A percentile compares a stretch with the other conserved stretches of the same genome.
Evolutionary conservation across 1,140 invertebrate species (phyloP).

Genomic region (Cardiocondyla obscurior): DNA sequence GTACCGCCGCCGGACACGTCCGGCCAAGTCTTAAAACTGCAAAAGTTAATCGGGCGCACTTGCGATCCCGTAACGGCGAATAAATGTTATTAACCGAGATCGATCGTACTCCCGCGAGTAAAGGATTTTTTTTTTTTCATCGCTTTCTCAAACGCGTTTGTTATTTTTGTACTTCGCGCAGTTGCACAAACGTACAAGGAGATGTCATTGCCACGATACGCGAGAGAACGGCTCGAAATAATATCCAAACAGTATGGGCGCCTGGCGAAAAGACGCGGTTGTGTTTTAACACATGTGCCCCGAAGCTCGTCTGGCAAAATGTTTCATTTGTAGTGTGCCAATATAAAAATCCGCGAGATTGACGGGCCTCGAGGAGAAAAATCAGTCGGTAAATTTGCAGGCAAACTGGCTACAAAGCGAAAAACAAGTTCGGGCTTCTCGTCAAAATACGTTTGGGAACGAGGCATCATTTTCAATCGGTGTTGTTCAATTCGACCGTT

Average conservation of each 20-base stretch:
- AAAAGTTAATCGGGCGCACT: conserved; percentile 15
- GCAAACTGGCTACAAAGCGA: conserved; percentile 38
- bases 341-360: conserved; percentile 63
- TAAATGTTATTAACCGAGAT: conserved; percentile 17
- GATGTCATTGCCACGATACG: not conserved
- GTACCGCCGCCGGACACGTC: not conserved
- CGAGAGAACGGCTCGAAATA: not conserved
- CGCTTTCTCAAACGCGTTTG: no score
- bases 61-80: conserved; percentile 12
- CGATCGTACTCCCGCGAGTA: not conserved
- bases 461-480: conserved; percentile 46
- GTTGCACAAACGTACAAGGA: not conserved
- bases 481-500: conserved; percentile 29
- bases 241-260: conserved; percentile 30
- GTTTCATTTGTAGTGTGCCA: conserved; percentile 30
- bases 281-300: conserved; percentile 21
- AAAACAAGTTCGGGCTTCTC: conserved; percentile 41
- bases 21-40: conserved; percentile 9
- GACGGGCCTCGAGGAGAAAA: conserved; percentile 60
- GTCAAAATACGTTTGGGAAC: conserved; percentile 59
- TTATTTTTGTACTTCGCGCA: not conserved
- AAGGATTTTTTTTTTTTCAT: no score
- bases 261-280: conserved; percentile 23
- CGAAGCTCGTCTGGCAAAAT: conserved; percentile 11
- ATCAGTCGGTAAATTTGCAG: conserved; percentile 62